Evolutionary conservation across 2,888 invertebrate genomes (phyloP).

Genomic region (Hirtodrosophila alboralis): DNA sequence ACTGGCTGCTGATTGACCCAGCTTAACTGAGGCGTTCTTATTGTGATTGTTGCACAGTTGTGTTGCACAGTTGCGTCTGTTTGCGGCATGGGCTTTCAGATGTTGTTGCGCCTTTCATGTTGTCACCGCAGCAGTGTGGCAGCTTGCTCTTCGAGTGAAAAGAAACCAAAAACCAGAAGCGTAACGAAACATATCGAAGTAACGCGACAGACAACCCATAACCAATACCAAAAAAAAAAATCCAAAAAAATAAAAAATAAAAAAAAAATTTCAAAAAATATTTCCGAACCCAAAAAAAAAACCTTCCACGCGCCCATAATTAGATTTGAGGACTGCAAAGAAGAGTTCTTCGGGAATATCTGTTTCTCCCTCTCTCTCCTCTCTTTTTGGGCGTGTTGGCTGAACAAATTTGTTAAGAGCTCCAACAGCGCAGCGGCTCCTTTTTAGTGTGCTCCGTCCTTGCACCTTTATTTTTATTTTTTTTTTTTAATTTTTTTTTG

Average conservation of each 20-base stretch:
- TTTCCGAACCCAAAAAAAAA: conserved; percentile 20
- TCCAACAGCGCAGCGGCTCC: conserved; percentile 82
- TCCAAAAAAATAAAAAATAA: too few species aligned
- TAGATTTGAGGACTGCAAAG: conserved; percentile 49
- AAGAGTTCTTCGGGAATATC: too few species aligned
- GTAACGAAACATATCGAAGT: conserved; percentile 82
- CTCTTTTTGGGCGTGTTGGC: conserved; percentile 77
- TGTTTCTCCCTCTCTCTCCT: too few species aligned
- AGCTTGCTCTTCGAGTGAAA: too few species aligned
- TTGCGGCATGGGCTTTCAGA: conserved; percentile 65
- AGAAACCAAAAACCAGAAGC: conserved; percentile 82
- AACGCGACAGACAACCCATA: conserved; percentile 46
- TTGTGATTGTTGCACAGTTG: conserved; percentile 27
- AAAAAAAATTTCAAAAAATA: too few species aligned
- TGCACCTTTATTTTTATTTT: too few species aligned
- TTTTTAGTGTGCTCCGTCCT: conserved; percentile 73
- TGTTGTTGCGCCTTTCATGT: conserved; percentile 69
- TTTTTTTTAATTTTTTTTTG: too few species aligned
- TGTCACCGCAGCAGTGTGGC: conserved; percentile 71
- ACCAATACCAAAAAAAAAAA: conserved; percentile 15
- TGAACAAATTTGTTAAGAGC: conserved; percentile 83
- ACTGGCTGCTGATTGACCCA: conserved; percentile 59
- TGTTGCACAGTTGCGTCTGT: conserved; percentile 32
- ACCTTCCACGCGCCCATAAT: conserved; percentile 80
- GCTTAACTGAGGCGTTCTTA: conserved; percentile 49